Base-by-base conservation (phyloP, 2,113 vertebrate species). In the Cephalopholis sonnerati region DNA sequence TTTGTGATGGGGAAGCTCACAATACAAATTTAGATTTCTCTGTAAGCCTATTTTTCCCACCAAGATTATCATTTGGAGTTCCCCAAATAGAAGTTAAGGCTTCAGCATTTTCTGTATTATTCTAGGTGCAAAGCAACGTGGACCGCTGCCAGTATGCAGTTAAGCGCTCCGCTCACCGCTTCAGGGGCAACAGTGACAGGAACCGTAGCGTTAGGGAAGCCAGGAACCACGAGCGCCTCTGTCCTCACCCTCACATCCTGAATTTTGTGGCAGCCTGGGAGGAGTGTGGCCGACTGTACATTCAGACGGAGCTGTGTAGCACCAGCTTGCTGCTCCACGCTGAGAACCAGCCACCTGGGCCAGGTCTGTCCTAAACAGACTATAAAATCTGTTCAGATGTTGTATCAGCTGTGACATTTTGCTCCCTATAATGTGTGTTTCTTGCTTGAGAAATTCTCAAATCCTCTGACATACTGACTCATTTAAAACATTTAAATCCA, bases 241-340 rank as follows among this genome's bases (percentile, higher is more conserved):
- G 94, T 53, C 95, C 91, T 73, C 97, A 98, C 82, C 96, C 96
- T 2, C 93, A 96, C 79, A 96, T 97, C 20, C 93, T 98, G 85
- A 83, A 93, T 51, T 96, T 98, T 15, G 88, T 95, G 39, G 95
- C 94, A 0, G 97, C 97, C 81, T 98, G 97, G 97, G 97, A 97
- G 88, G 97, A 98, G 92, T 91, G 87, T 0, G 95, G 95, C 13
- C 91, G 96, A 22, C 95, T 98, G 1, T 97, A 97, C 93, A 96
- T 98, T 62, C 97, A 98, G 94, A 98, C 96, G 0, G 97, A 98
- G 92, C 93, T 98, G 68, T 98, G 97, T 2, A 95, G 91, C 68
- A 95, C 94, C 74, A 98, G 94, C 82, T 91, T 98, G 77, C 93
- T 96, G 91, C 94, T 95, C 54, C 94, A 96, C 4, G 96, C 95